These are phyloP conservation scores for Melanotaenia trifasciata DNA, from an alignment of 2,797 vertebrate genomes.

Conservation along the genomic window DNA sequence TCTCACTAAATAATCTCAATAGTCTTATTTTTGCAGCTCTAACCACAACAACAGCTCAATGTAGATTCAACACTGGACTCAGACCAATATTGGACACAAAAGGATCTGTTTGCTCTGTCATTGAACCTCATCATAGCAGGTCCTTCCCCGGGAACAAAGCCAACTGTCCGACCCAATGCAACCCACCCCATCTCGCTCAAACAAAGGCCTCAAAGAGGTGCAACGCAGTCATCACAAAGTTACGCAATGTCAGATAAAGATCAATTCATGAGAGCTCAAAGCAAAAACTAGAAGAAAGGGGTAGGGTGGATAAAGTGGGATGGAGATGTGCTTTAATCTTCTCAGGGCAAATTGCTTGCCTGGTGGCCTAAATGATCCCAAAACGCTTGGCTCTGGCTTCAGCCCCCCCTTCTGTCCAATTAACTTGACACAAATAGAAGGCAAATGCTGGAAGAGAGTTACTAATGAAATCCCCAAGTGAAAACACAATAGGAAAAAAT, in stretches of 20 bases:
- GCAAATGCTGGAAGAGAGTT: conserved; percentile 44
- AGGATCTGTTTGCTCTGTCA: conserved; percentile 65
- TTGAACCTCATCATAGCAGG: conserved; percentile 67
- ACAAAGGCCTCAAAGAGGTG: conserved; percentile 74
- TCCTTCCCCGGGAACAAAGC: conserved; percentile 69
- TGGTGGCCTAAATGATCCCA: conserved; percentile 62
- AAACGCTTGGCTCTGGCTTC: conserved; percentile 42
- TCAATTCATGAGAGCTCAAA: conserved; percentile 67
- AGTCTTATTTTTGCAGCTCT: conserved; percentile 15
- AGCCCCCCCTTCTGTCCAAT: conserved; percentile 60
- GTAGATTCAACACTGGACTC: conserved; percentile 43
- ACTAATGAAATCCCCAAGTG: conserved; percentile 65
- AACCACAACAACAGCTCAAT: conserved; percentile 44
- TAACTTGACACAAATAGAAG: conserved; percentile 67
- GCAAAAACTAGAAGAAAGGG: conserved; percentile 31
- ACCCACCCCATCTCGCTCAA: conserved; percentile 69
- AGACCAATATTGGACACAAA: conserved; percentile 64
- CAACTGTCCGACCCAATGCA: conserved; percentile 76
- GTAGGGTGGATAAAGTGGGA: conserved; percentile 44
- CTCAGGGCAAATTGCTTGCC: conserved; percentile 47
- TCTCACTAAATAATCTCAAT: conserved; percentile 11
- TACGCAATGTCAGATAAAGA: conserved; percentile 72
- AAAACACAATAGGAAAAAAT: conserved; percentile 51
- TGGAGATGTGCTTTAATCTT: conserved; percentile 69
- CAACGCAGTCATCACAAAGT: conserved; percentile 69